Evolutionary conservation across 2,888 invertebrate species (phyloP), one percentile per base, ranked within the genome.

Genomic region (Heliconius charithonia): DNA sequence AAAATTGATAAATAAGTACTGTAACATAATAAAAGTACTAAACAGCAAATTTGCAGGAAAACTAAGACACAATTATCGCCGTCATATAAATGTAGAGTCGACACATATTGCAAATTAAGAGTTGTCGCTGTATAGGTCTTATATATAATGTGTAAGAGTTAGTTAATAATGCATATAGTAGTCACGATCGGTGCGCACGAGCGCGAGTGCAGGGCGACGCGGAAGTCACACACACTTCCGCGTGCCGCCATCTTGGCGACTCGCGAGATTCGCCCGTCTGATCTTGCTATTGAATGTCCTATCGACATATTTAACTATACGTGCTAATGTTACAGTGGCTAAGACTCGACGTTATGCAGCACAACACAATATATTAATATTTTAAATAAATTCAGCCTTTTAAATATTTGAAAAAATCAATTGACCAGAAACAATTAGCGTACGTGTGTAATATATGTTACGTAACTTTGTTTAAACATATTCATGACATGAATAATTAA

Each of bases 211-310:
- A 84, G 85, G 85, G 85, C 85, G 85, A 93, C 92, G 92, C 93
- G 94, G 93, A 94, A 94, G 93, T 92, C 89, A 86, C 85, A 88
- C 88, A 87, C 89, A 93, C 92, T 94, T 95, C 94, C 94, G 94
- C 94, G 92, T 93, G 88, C 93, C 94, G 93, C 94, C 94, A 94
- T 94, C 93, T 94, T 94, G 91, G 84, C 89, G 90, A 90, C 89
- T 89, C 88, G 88, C 88, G 87, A 92, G 92, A 92, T 92, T 91
- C 89, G 91, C 90, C 81, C 83, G 84, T 83, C 83, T 83, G 85
- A 83, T 83, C 83, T 83, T 85, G 82, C 81, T 84, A 83, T 82
- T 84, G 83, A 84, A 85, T 84, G 82, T 83, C 82, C 82, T 82
- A 85, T 83, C 82, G 80, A 81, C 82, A 83, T 79, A 79, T 80